Evolutionary conservation across 2,797 vertebrate species (phyloP).

Genomic region (Nothura maculosa): DNA sequence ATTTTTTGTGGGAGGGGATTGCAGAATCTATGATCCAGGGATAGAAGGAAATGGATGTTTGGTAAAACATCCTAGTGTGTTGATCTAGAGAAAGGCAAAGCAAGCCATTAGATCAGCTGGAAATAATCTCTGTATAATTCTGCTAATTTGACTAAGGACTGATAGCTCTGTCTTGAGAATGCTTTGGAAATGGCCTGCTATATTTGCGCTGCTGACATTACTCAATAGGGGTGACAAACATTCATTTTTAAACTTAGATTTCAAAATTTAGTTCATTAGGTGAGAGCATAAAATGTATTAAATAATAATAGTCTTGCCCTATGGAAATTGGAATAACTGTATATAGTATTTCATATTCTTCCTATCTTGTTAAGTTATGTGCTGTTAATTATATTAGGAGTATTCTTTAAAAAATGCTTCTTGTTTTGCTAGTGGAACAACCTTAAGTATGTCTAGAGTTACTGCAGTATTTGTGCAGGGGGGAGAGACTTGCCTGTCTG

Average conservation of each 20-base stretch:
- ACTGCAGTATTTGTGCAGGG: not conserved
- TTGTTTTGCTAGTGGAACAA: not conserved
- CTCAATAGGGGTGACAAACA: conserved; percentile 12
- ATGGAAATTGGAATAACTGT: conserved; percentile 31
- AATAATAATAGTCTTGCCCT: conserved; percentile 8
- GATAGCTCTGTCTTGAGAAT: conserved; percentile 38
- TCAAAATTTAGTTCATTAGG: not conserved
- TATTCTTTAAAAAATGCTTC: not conserved
- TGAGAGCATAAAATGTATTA: not conserved
- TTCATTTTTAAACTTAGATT: conserved; percentile 30
- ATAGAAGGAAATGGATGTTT: conserved; percentile 68
- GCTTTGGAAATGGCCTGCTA: conserved; percentile 60
- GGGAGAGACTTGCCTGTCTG: not conserved
- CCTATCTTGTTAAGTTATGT: not conserved
- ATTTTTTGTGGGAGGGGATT: not conserved
- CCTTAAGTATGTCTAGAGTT: not conserved
- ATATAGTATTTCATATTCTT: conserved; percentile 6
- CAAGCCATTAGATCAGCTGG: conserved; percentile 68
- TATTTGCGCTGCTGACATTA: conserved; percentile 39
- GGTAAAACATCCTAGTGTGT: conserved; percentile 73
- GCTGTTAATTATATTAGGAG: not conserved
- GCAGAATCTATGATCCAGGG: conserved; percentile 33
- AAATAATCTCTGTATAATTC: conserved; percentile 43
- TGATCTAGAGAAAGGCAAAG: conserved; percentile 76
- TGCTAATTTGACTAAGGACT: conserved; percentile 27